phyloP scores from a whole-genome alignment of 2,113 vertebrate genomes.

The Labeo catla region DNA sequence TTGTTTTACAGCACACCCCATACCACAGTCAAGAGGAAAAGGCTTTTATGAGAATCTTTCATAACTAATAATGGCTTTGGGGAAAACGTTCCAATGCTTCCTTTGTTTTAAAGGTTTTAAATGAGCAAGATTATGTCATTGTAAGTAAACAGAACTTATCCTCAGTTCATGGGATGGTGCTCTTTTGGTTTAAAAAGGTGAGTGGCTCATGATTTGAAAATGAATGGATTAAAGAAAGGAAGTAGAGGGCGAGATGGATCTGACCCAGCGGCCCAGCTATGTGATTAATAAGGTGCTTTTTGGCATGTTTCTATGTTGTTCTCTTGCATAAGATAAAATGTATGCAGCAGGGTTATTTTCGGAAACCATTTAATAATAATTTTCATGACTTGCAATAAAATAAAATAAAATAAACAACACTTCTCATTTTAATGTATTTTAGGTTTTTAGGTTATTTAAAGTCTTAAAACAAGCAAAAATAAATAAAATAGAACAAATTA shows the following conservation, averaged over 20 bases:
- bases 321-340: too few relatives aligned
- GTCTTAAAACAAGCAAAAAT: too few relatives aligned
- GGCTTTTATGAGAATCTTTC: neutral
- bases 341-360: too few relatives aligned
- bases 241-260: conserved; percentile 4
- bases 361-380: too few relatives aligned
- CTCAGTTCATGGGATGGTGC: neutral
- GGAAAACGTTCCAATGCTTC: neutral
- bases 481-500: too few relatives aligned
- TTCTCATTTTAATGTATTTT: too few relatives aligned
- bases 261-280: neutral
- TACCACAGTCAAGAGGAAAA: neutral
- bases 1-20: conserved; percentile 22
- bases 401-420: too few relatives aligned
- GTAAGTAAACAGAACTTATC: neutral
- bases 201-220: neutral
- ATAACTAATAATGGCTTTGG: neutral
- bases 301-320: too few relatives aligned
- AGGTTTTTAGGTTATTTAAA: too few relatives aligned
- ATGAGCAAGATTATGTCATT: neutral
- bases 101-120: neutral
- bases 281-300: neutral
- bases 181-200: neutral
- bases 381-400: too few relatives aligned
- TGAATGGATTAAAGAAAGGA: neutral